Evolutionary conservation across 1,140 invertebrate genomes (phyloP).

Genomic region (Platyscapa corneri): DNA sequence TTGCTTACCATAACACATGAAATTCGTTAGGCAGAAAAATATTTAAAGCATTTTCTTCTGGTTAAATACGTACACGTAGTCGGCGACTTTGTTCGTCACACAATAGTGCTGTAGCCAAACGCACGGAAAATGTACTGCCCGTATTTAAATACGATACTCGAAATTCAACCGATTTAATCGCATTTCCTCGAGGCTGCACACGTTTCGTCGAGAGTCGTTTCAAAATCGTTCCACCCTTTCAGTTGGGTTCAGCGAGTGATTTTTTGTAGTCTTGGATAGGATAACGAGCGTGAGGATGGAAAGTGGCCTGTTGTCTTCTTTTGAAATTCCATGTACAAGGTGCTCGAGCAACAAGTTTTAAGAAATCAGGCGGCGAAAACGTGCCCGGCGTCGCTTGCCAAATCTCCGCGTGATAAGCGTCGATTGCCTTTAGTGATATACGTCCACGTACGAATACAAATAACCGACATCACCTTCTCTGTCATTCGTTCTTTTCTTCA

Average conservation of each 20-base stretch:
- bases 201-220: neutral
- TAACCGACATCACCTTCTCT: neutral
- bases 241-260: neutral
- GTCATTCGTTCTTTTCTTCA: too few relatives aligned
- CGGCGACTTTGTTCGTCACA: too few relatives aligned
- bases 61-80: too few relatives aligned
- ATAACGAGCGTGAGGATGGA: neutral
- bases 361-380: neutral
- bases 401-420: neutral
- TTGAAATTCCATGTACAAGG: neutral
- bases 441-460: neutral
- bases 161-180: neutral
- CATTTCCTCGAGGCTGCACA: neutral
- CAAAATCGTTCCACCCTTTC: neutral
- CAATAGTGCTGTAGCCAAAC: too few relatives aligned
- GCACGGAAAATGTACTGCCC: too few relatives aligned
- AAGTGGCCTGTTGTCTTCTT: neutral
- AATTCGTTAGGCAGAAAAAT: too few relatives aligned
- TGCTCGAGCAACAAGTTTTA: slow-evolving; percentile 6
- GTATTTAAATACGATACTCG: too few relatives aligned
- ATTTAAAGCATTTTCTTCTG: too few relatives aligned
- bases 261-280: neutral
- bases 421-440: neutral
- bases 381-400: neutral
- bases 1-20: too few relatives aligned